phyloP scores from a whole-genome alignment of 2,113 vertebrate species.

The Callospermophilus lateralis region DNA sequence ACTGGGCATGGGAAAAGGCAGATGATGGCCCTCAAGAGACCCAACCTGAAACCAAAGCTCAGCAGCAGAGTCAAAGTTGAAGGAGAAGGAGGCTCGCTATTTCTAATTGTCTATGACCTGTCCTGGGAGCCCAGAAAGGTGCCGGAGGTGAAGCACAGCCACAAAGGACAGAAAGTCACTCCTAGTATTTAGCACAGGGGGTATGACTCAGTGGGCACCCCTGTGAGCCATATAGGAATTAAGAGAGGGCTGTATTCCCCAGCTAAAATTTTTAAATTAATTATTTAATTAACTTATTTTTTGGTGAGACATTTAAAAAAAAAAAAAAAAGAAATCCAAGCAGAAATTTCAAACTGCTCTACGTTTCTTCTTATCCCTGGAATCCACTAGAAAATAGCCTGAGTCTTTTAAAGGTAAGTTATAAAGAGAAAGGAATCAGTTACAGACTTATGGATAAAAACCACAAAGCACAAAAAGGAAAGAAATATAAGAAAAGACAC shows the following conservation, averaged over 20 bases:
- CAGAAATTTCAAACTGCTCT: background rate
- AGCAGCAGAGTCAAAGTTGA: slow-evolving; percentile 3
- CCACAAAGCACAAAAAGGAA: background rate
- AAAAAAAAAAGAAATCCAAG: background rate
- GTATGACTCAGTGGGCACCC: background rate
- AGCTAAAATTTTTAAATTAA: background rate
- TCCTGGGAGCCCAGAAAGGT: background rate
- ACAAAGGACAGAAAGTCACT: background rate
- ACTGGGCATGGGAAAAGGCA: slow-evolving; percentile 55
- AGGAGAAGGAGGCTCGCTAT: slow-evolving; percentile 3
- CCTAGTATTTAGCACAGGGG: background rate
- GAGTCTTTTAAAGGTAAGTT: background rate
- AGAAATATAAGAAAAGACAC: background rate
- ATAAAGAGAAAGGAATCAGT: background rate
- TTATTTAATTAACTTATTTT: too few relatives aligned
- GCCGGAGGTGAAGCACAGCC: background rate
- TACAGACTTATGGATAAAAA: background rate
- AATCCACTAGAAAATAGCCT: slow-evolving; percentile 19
- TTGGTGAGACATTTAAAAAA: background rate
- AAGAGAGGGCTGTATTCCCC: background rate
- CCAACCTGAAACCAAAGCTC: slow-evolving; percentile 46
- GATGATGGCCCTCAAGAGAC: slow-evolving; percentile 43
- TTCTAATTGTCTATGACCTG: slow-evolving; percentile 50
- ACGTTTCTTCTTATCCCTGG: background rate
- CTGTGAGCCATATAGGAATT: background rate